Evolutionary conservation across 2,888 invertebrate genomes (phyloP).

Genomic region (Trachelus troglodyta): DNA sequence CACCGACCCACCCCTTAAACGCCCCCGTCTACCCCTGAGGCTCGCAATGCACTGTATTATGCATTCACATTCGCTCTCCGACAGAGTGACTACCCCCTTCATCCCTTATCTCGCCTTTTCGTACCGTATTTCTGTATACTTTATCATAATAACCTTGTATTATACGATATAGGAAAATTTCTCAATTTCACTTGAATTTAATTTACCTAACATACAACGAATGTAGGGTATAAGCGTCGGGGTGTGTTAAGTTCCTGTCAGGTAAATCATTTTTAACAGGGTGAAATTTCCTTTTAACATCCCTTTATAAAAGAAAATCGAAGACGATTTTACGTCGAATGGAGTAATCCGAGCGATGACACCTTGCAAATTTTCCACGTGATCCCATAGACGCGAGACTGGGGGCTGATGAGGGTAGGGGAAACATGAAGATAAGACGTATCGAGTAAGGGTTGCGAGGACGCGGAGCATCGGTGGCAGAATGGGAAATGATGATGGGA

Average conservation of each 20-base stretch:
- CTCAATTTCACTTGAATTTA: constrained; percentile 1
- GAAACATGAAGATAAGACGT: not conserved
- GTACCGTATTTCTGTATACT: constrained; percentile 44
- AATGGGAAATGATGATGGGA: not conserved
- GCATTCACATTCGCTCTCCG: constrained; percentile 44
- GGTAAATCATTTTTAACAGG: not conserved
- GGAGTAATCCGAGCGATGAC: not conserved
- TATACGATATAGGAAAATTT: constrained; percentile 58
- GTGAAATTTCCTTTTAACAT: not conserved
- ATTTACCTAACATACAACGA: not conserved
- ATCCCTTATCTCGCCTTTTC: not conserved
- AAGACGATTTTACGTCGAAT: not conserved
- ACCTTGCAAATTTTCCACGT: not conserved
- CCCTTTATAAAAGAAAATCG: not conserved
- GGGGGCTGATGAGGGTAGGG: not conserved
- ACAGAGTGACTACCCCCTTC: constrained; percentile 23
- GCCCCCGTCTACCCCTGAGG: not conserved
- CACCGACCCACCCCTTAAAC: not conserved
- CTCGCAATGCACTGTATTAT: constrained; percentile 37
- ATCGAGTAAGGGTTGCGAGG: not conserved
- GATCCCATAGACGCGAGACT: not conserved
- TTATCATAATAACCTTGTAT: constrained; percentile 61
- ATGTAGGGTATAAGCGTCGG: not conserved
- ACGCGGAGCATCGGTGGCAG: not conserved
- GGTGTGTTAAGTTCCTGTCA: not conserved